These are phyloP conservation scores for Sparidentex hasta DNA, from an alignment of 2,797 vertebrate species.

Conservation along the genomic window DNA sequence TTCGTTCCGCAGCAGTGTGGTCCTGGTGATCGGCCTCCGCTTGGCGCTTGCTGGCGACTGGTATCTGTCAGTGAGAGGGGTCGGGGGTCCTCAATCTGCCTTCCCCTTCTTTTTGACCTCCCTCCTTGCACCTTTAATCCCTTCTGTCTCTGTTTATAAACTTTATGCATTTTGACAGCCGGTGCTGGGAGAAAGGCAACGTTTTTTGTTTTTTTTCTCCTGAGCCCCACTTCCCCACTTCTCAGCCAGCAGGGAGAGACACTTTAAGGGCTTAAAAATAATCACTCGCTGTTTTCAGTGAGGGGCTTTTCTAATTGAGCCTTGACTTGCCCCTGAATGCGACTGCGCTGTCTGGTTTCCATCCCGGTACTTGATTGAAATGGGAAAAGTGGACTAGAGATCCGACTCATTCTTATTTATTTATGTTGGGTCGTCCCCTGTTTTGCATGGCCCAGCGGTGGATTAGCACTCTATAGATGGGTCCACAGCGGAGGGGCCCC, in stretches of 20 bases:
- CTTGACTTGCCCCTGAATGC: constrained; percentile 78
- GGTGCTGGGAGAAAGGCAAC: constrained; percentile 33
- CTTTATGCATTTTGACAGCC: constrained; percentile 79
- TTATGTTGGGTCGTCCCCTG: constrained; percentile 72
- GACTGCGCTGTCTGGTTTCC: constrained; percentile 81
- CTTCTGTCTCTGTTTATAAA: constrained; percentile 83
- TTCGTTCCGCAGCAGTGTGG: constrained; percentile 30
- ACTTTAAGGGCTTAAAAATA: constrained; percentile 83
- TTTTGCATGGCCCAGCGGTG: constrained; percentile 63
- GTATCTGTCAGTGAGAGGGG: constrained; percentile 73
- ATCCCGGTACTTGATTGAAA: constrained; percentile 78
- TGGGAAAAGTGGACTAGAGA: constrained; percentile 61
- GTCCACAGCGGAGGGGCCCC: constrained; percentile 60
- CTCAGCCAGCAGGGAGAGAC: constrained; percentile 71
- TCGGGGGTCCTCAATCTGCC: constrained; percentile 65
- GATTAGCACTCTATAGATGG: constrained; percentile 76
- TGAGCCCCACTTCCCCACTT: constrained; percentile 69
- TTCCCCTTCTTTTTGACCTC: constrained; percentile 71
- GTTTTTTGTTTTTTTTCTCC: constrained; percentile 39
- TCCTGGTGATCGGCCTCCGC: constrained; percentile 50
- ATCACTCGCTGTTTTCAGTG: constrained; percentile 72
- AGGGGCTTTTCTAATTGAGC: constrained; percentile 82
- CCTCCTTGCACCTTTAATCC: constrained; percentile 82
- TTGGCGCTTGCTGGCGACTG: constrained; percentile 54
- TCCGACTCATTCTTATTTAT: constrained; percentile 77